Evolutionary conservation across 2,888 invertebrate genomes (phyloP), one percentile per base, ranked within the genome.

Genomic region (Cactoblastis cactorum): DNA sequence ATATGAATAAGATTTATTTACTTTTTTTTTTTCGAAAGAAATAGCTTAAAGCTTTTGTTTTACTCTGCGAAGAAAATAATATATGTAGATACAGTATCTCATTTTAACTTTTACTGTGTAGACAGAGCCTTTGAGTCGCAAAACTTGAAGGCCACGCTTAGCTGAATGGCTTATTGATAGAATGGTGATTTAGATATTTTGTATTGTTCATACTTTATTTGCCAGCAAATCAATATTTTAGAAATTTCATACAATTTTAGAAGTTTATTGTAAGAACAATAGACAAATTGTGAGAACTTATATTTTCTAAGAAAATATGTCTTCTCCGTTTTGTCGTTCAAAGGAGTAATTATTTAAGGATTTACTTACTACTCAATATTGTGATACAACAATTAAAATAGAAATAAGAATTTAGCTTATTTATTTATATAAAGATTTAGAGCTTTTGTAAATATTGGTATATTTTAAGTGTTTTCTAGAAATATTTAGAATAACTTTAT

Each of bases 271-370:
- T 28, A 28, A 43, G 11, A 15, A 11, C 15, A 28, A 32, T 0
- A 9, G 43, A 43, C 43, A 14, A 80, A 82, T 75, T 75, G 89
- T 55, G 89, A 90, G 89, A 88, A 90, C 80, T 80, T 72, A 72
- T 85, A 90, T 89, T 90, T 89, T 83, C 65, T 47, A 53, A 59
- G 54, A 83, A 89, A 90, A 90, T 89, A 79, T 75, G 57, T 72
- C 81, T 86, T 83, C 90, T 90, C 78, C 90, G 70, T 52, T 83
- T 83, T 83, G 89, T 80, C 83, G 63, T 15, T 28, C 51, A 53
- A 53, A 58, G 56, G 17, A 37, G n/a, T 47, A 47, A 34, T 35
- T 35, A 9, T 38, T 38, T 33, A 32, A 49, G 14, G 54, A 55
- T 56, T 60, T 61, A 65, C 63, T 66, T 65, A 65, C 65, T 66